Evolutionary conservation across 1,140 invertebrate species (phyloP), one percentile per base, ranked within the genome.

Genomic region (Drosophila fuyamai): DNA sequence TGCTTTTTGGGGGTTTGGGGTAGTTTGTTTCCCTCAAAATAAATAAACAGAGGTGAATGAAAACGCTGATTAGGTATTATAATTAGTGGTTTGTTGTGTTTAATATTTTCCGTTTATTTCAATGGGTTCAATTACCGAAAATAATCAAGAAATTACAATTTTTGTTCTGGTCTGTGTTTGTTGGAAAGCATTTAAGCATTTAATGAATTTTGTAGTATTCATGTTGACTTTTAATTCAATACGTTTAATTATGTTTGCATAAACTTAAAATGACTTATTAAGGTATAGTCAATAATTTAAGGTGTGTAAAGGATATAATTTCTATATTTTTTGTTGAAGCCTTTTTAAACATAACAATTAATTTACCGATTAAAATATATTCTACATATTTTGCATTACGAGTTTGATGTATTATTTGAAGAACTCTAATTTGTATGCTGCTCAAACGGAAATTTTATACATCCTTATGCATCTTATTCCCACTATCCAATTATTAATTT

Each of bases 401-500:
- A 32, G 29, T 32, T 1, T 32, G 29, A 4, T 29, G 4, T 4
- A 5, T 9, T 32, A 50, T 12, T n/a, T 5, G 13, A 13, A 40
- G 38, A 5, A 5, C 12, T 12, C 18, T 8, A 4, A 23, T 23
- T 47, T 47, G 4, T 13, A 47, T 10, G 44, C 23, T n/a, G 7
- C 23, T 32, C 47, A 9, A 48, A 29, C 4, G 12, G 1, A 6
- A 29, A 7, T 29, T 29, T 1, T n/a, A 14, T 48, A 29, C 51
- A 75, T 23, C 46, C 38, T 44, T 36, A 57, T 58, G 23, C 13
- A 57, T 29, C 23, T 16, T 14, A 65, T 41, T 27, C 40, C 18
- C 18, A 13, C 35, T 50, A 54, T 46, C 79, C 62, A 76, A 81
- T 81, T 81, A 81, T 66, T 44, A 72, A 72, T 71, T 57, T 72